Evolutionary conservation across 2,888 invertebrate species (phyloP).

Genomic region (Amiota minor): DNA sequence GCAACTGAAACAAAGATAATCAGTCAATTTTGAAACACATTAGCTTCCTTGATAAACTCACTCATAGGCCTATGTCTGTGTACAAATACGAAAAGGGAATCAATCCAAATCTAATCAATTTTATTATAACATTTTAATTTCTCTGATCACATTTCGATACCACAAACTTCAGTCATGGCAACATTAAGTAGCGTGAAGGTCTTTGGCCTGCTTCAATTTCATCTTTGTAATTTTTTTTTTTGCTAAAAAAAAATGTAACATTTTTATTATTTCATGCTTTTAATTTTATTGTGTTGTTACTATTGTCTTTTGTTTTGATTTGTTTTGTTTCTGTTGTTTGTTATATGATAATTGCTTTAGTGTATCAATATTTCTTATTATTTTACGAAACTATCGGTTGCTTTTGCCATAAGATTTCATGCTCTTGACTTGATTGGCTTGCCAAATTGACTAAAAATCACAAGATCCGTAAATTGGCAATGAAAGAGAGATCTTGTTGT

Average conservation of each 20-base stretch:
- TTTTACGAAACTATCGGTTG: slow-evolving; percentile 18
- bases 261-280: slow-evolving; percentile 26
- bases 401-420: slow-evolving; percentile 54
- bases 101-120: no score
- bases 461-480: slow-evolving; percentile 45
- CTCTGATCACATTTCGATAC: not conserved
- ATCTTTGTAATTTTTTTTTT: not conserved
- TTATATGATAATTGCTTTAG: slow-evolving; percentile 12
- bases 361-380: not conserved
- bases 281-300: slow-evolving; percentile 1
- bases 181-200: slow-evolving; percentile 25
- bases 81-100: no score
- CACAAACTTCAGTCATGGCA: not conserved
- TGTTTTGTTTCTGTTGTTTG: not conserved
- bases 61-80: no score
- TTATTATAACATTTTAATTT: no score
- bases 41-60: no score
- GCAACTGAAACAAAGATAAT: no score
- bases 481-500: slow-evolving; percentile 33
- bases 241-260: slow-evolving; percentile 21
- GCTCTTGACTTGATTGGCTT: slow-evolving; percentile 64
- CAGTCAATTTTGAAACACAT: no score
- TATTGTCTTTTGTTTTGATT: not conserved
- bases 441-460: slow-evolving; percentile 42
- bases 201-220: slow-evolving; percentile 2